A percentile compares a stretch with the other conserved stretches of the same genome.
These are phyloP conservation scores for Margarornis squamiger DNA, from an alignment of 2,797 vertebrate species.

Conservation along the genomic window DNA sequence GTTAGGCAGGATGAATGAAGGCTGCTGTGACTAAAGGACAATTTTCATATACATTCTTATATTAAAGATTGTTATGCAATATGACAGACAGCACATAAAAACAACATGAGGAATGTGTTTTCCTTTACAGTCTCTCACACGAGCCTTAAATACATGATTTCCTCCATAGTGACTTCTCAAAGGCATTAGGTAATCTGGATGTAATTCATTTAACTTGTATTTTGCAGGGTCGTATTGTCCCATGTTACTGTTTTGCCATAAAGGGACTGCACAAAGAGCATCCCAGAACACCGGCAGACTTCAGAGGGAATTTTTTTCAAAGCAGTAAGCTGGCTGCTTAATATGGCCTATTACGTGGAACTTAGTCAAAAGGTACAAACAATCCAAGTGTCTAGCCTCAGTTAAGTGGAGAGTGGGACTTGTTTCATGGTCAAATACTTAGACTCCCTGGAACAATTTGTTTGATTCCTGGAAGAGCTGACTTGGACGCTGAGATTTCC, in stretches of 20 bases:
- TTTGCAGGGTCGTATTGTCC: background rate
- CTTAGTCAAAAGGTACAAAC: background rate
- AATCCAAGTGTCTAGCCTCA: conserved; percentile 19
- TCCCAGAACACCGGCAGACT: background rate
- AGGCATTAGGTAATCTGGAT: background rate
- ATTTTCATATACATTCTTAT: background rate
- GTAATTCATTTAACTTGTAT: background rate
- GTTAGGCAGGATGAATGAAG: background rate
- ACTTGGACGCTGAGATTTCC: conserved; percentile 46
- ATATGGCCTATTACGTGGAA: background rate
- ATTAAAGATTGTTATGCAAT: background rate
- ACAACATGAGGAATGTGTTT: background rate
- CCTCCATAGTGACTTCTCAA: background rate
- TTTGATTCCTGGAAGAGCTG: conserved; percentile 64
- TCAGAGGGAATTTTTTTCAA: conserved; percentile 27
- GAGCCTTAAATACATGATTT: background rate
- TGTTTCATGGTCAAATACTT: conserved; percentile 52
- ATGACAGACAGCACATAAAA: background rate
- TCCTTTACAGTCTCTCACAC: background rate
- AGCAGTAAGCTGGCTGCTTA: conserved; percentile 18
- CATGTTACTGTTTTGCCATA: background rate
- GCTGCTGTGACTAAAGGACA: background rate
- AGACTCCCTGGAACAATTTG: conserved; percentile 55
- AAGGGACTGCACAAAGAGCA: background rate
- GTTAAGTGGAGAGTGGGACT: conserved; percentile 31